These are phyloP conservation scores for Willowsia nigromaculata DNA, from an alignment of 2,888 invertebrate species.

Conservation along the genomic window DNA sequence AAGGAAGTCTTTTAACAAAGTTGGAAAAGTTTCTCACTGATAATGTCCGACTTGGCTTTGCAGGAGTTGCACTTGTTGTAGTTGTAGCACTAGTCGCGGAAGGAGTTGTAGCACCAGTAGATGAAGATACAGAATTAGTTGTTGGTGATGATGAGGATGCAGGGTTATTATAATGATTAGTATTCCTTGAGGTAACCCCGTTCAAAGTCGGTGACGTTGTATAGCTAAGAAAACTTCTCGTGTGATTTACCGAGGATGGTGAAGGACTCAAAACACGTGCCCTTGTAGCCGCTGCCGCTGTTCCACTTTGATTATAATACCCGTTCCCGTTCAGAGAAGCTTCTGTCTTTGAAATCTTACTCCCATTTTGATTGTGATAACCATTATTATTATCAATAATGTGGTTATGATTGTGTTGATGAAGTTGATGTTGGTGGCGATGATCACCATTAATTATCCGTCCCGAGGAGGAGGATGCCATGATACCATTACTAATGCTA, in stretches of 20 bases:
- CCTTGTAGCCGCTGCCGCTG: background rate
- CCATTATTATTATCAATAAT: background rate
- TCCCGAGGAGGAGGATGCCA: background rate
- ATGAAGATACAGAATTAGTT: background rate
- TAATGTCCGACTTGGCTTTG: constrained; percentile 58
- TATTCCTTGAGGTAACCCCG: constrained; percentile 26
- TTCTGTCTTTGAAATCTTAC: constrained; percentile 10
- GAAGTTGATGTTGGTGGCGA: constrained; percentile 23
- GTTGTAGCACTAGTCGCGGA: background rate
- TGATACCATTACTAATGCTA: constrained; percentile 10
- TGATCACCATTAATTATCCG: constrained; percentile 25
- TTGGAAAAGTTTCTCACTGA: constrained; percentile 64
- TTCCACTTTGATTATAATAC: constrained; percentile 52
- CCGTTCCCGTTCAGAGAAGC: constrained; percentile 37
- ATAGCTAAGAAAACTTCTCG: constrained; percentile 27
- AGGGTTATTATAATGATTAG: background rate
- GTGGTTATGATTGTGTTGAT: constrained; percentile 5
- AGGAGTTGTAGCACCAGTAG: background rate
- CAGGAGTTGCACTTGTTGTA: background rate
- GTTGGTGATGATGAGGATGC: background rate
- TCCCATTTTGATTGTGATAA: constrained; percentile 3
- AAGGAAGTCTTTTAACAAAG: constrained; percentile 55
- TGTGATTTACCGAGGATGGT: background rate
- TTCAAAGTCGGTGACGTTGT: constrained; percentile 35
- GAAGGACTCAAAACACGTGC: constrained; percentile 3